Evolutionary conservation across 2,113 vertebrate genomes (phyloP), one percentile per base, ranked within the genome.

Genomic region (Promerops cafer): DNA sequence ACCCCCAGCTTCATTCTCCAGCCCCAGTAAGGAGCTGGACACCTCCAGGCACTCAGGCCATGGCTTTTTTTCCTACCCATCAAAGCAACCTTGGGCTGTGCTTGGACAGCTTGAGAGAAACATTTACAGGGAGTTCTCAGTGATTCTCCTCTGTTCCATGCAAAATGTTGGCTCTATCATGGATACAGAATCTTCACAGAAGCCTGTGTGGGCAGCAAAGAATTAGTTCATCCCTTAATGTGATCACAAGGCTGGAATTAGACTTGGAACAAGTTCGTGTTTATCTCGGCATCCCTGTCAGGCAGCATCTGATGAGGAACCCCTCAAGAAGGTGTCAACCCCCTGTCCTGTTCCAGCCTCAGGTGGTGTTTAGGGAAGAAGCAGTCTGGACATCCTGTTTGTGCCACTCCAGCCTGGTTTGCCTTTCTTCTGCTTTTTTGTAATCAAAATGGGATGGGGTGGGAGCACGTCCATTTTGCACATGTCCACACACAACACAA

Each of bases 121-220:
- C 59, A 65, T 3, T 3, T 35, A 39, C 28, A 69, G 16, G 37
- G 30, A 63, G 19, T 13, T 10, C 18, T 57, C 37, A 45, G 59
- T 20, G 31, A 53, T 56, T 68, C 37, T 83, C 23, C 26, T 39
- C 76, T 72, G 20, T 6, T 89, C 47, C 8, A 1, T 83, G 72
- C 31, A 40, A 77, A 89, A 57, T 59, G 2, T 33, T 76, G 42
- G 23, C 49, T 90, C 53, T 33, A 3, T 33, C 28, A 10, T 2
- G 15, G 49, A 68, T 49, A 60, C 71, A 79, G 69, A 50, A 72
- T 13, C 63, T 80, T 87, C 86, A 82, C 21, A 96, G 72, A 56
- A 76, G 54, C 26, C 78, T 59, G 4, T 2, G 4, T 59, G 66
- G 82, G 70, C 42, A 94, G 75, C 42, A 49, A 37, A 18, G 30